Conservation (phyloP, 2,888 invertebrate genomes). For the Spatulosminthurus flaviceps region DNA sequence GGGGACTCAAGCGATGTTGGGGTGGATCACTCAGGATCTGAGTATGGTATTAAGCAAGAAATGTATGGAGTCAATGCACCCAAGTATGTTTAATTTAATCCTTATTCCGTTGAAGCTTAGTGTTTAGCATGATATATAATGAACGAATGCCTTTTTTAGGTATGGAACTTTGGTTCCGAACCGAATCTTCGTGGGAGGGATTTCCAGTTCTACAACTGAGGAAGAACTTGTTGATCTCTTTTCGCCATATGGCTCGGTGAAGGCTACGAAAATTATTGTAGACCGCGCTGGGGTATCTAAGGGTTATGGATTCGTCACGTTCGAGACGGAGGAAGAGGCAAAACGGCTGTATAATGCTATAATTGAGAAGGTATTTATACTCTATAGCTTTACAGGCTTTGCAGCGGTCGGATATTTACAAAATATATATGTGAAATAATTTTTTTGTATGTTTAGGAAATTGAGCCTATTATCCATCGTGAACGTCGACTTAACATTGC, state of each 20-base stretch:
- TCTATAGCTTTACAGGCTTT: too few relatives aligned
- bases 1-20: conserved; percentile 39
- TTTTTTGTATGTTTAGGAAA: too few relatives aligned
- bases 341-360: conserved; percentile 66
- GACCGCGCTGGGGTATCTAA: conserved; percentile 95
- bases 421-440: too few relatives aligned
- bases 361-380: conserved; percentile 49
- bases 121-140: conserved; percentile 67
- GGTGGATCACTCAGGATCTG: conserved; percentile 38
- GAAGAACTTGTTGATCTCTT: conserved; percentile 91
- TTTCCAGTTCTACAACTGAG: conserved; percentile 91
- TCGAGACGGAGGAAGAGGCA: conserved; percentile 88
- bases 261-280: conserved; percentile 89
- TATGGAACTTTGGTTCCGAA: conserved; percentile 89
- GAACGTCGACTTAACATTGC: conserved; percentile 86
- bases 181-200: conserved; percentile 95
- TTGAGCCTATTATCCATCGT: conserved; percentile 69
- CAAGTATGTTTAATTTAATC: conserved; percentile 19
- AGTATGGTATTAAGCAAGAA: conserved; percentile 22
- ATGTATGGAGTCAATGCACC: conserved; percentile 31
- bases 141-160: too few relatives aligned
- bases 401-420: too few relatives aligned
- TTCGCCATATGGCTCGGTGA: conserved; percentile 85
- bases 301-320: conserved; percentile 87
- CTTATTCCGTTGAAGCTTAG: conserved; percentile 43